Evolutionary conservation across 2,888 invertebrate species (phyloP).

Genomic region (Caenorhabditis afra): DNA sequence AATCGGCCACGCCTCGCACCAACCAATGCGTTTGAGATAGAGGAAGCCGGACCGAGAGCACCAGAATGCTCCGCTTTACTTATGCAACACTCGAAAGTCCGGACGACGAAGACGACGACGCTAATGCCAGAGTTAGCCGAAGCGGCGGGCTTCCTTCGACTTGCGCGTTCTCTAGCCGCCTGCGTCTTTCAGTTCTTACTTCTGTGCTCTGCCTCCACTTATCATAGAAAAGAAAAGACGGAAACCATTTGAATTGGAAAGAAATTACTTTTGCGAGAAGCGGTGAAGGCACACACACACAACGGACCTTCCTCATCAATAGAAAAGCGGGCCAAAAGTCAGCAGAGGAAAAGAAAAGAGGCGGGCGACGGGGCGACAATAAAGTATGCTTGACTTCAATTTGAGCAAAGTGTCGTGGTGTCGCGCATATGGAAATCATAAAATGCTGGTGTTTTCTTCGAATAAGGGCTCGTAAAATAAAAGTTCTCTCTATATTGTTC

Average conservation of each 20-base stretch:
- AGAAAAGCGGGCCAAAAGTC: slow-evolving; percentile 19
- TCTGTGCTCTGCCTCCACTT: slow-evolving; percentile 36
- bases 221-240: slow-evolving; percentile 39
- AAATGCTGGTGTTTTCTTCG: slow-evolving; percentile 16
- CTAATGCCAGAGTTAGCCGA: slow-evolving; percentile 53
- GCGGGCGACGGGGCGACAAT: slow-evolving; percentile 8
- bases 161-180: slow-evolving; percentile 36
- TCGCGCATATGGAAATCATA: slow-evolving; percentile 37
- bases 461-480: slow-evolving; percentile 18
- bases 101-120: slow-evolving; percentile 38
- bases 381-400: slow-evolving; percentile 47
- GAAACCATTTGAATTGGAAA: slow-evolving; percentile 39
- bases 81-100: slow-evolving; percentile 52
- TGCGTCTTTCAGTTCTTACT: slow-evolving; percentile 26
- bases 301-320: slow-evolving; percentile 15
- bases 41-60: not conserved
- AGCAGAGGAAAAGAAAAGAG: slow-evolving; percentile 17
- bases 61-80: slow-evolving; percentile 44
- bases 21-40: not conserved
- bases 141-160: slow-evolving; percentile 19
- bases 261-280: slow-evolving; percentile 25
- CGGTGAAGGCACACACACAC: not conserved
- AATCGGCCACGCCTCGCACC: slow-evolving; percentile 1
- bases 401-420: slow-evolving; percentile 4
- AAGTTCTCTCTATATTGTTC: not conserved